Evolutionary conservation across 2,888 invertebrate species (phyloP), one percentile per base, ranked within the genome.

Genomic region (Drosophila aldrichi): DNA sequence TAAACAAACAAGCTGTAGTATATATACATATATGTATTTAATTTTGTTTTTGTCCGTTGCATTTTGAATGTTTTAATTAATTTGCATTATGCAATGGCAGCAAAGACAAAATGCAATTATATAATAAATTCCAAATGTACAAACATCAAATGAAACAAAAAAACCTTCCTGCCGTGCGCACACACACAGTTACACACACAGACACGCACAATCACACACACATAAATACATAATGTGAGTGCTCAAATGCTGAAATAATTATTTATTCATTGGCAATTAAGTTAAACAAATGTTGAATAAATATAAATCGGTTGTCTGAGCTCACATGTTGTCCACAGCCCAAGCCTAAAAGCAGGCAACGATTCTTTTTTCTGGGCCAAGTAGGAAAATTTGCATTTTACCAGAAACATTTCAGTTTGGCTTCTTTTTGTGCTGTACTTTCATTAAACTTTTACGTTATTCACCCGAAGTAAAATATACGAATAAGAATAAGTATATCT

Each of bases 111-210:
- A 66, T 55, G 49, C 59, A 68, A 70, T 60, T 52, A 70, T 64
- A 59, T 51, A 46, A 32, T 54, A 36, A 66, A 59, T 43, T 44
- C 52, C 56, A 44, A 44, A 74, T 60, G 48, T 55, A 29, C 29
- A 66, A 58, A 66, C 32, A 58, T 69, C 49, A 65, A 77, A 74
- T 73, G 49, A 49, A 80, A 73, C 56, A 80, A 77, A 78, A 77
- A 78, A 77, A 89, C 92, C 92, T 92, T 92, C 92, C 92, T 92
- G 92, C 92, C 92, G 91, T 88, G 89, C 91, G 92, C 88, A 88
- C 88, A 88, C 67, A 79, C 68, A 57, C 29, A 29, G 29, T 22
- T 34, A 55, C 88, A 88, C 88, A 88, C 67, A 79, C 68, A 57
- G 8, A 29, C 7, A 88, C 87, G 87, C 64, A 76, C 63, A 55